A percentile compares a stretch with the other conserved stretches of the same genome.
Evolutionary conservation across 2,888 invertebrate genomes (phyloP).

Genomic region (Alloscopus bannaensis): DNA sequence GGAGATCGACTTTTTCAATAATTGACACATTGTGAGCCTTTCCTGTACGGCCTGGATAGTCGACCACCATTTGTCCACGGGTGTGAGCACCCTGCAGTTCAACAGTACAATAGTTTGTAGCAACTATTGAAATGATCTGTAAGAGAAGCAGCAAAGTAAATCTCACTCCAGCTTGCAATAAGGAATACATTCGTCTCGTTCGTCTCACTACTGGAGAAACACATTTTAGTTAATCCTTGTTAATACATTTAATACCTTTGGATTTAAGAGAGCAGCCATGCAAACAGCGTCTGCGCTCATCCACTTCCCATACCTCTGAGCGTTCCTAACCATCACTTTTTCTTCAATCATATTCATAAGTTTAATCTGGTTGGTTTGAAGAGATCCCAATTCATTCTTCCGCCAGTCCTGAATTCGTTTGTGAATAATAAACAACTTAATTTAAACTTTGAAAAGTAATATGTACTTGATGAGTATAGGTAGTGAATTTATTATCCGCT

Average conservation of each 20-base stretch:
- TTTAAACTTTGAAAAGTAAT: neutral
- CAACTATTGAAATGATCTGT: constrained; percentile 26
- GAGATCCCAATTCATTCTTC: constrained; percentile 64
- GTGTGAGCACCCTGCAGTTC: constrained; percentile 75
- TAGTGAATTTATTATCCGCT: too few relatives aligned
- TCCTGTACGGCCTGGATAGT: constrained; percentile 70
- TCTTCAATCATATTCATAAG: constrained; percentile 72
- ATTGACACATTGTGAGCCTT: constrained; percentile 65
- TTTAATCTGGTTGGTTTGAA: constrained; percentile 63
- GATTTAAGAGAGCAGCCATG: constrained; percentile 74
- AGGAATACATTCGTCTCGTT: neutral
- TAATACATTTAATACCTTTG: too few relatives aligned
- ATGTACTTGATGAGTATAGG: too few relatives aligned
- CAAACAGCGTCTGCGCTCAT: constrained; percentile 74
- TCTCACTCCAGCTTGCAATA: neutral
- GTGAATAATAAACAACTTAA: neutral
- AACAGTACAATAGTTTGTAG: constrained; percentile 73
- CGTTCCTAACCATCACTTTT: constrained; percentile 29
- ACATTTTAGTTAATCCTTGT: too few relatives aligned
- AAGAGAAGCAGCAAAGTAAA: neutral
- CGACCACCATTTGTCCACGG: constrained; percentile 76
- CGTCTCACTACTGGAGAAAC: too few relatives aligned
- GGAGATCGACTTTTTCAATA: constrained; percentile 66
- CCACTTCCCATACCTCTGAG: constrained; percentile 65
- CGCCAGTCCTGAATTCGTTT: constrained; percentile 73